Evolutionary conservation across 2,797 vertebrate species (phyloP).

Genomic region (Anguilla marmorata): DNA sequence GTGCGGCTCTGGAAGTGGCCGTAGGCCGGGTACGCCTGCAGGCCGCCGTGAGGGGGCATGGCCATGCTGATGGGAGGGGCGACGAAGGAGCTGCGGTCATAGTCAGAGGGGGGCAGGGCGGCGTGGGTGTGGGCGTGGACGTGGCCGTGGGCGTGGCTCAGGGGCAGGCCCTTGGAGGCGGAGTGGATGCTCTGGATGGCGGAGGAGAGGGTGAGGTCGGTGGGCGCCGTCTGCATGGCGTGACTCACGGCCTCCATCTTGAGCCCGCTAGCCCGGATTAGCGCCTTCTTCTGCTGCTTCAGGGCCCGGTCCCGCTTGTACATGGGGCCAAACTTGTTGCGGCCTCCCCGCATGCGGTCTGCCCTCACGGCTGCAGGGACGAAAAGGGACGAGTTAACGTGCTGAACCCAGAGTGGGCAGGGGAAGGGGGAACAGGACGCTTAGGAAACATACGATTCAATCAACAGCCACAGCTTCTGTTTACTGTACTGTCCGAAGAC

Average conservation of each 20-base stretch:
- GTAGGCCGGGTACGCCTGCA: conserved; percentile 92
- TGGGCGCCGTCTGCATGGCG: conserved; percentile 94
- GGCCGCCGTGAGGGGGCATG: conserved; percentile 90
- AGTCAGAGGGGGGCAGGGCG: conserved; percentile 93
- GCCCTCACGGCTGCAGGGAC: conserved; percentile 84
- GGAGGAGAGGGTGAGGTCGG: conserved; percentile 93
- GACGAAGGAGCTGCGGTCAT: conserved; percentile 94
- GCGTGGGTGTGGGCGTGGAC: conserved; percentile 59
- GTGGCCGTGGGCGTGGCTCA: conserved; percentile 68
- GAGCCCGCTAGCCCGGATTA: conserved; percentile 96
- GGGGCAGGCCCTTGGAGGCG: conserved; percentile 92
- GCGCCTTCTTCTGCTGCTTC: conserved; percentile 98
- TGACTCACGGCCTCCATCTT: conserved; percentile 98
- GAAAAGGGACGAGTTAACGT: conserved; percentile 21
- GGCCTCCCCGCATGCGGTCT: conserved; percentile 95
- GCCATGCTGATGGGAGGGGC: conserved; percentile 97
- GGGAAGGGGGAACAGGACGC: not conserved
- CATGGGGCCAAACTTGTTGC: conserved; percentile 99
- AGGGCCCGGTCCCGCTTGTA: conserved; percentile 97
- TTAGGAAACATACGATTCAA: not conserved
- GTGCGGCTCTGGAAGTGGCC: conserved; percentile 93
- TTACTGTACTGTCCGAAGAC: not conserved
- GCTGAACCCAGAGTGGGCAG: not conserved
- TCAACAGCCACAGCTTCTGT: not conserved
- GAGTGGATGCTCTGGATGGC: conserved; percentile 96